These are phyloP conservation scores for Ichneumon xanthorius DNA, from an alignment of 2,888 invertebrate genomes.

Conservation along the genomic window DNA sequence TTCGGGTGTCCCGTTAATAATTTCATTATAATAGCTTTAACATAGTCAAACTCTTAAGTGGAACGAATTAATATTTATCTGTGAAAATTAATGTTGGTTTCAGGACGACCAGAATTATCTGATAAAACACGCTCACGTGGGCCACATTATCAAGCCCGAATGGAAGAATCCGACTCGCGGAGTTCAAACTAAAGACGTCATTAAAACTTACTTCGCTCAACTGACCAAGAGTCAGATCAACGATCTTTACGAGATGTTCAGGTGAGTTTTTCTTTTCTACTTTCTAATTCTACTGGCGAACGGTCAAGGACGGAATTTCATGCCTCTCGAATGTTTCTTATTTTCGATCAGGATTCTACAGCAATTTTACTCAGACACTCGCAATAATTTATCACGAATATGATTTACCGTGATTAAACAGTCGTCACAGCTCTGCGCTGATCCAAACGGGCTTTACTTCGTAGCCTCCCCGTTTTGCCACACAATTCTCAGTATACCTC, in stretches of 20 bases:
- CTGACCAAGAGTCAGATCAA: constrained; percentile 91
- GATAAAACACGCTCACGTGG: constrained; percentile 91
- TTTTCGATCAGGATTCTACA: neutral
- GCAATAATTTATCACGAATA: neutral
- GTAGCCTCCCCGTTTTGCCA: neutral
- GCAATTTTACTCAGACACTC: neutral
- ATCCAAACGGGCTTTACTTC: neutral
- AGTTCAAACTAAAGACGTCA: constrained; percentile 90
- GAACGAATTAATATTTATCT: neutral
- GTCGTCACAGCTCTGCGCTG: no score
- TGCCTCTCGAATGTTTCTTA: constrained; percentile 4
- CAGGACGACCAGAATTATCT: constrained; percentile 93
- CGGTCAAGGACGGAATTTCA: neutral
- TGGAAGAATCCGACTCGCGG: constrained; percentile 94
- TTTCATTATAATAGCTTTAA: neutral
- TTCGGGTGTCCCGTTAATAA: neutral
- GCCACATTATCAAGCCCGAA: constrained; percentile 92
- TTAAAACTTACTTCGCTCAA: constrained; percentile 91
- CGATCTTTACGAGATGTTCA: constrained; percentile 92
- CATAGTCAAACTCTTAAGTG: neutral
- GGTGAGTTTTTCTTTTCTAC: constrained; percentile 84
- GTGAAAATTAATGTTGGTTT: constrained; percentile 66
- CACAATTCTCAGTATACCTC: neutral
- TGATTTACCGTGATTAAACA: neutral
- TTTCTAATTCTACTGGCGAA: constrained; percentile 16